Evolutionary conservation across 2,888 invertebrate species (phyloP), one percentile per base, ranked within the genome.

Genomic region (Drosophila picticornis): DNA sequence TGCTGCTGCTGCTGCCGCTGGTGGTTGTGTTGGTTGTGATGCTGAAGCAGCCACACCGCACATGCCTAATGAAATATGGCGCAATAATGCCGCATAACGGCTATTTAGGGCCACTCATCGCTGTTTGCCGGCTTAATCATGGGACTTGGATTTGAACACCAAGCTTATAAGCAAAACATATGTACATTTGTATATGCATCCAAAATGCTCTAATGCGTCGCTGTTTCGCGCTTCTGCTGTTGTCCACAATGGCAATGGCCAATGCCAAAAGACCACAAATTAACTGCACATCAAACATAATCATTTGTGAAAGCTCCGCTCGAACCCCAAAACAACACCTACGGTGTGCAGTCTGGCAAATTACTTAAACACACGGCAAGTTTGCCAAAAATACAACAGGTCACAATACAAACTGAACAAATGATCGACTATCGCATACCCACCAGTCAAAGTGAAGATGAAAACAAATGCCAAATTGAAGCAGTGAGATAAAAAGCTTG

Each of bases 281-380:
- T 92, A 92, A 91, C 90, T 91, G 77, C 85, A 87, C 90, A 91
- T 92, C 92, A 92, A 91, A 90, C 87, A 91, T 92, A 92, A 92
- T 91, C 91, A 91, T 90, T 92, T 92, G 88, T 92, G 91, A 92
- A 91, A 91, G 90, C 84, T 83, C 57, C 64, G 73, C 72, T 69
- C 71, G 75, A 65, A 60, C 74, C 77, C 56, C 27, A 71, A 74
- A 61, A 62, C 75, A 81, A 74, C 81, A 82, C 80, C 83, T 81
- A 81, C 79, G 51, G 75, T 69, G 69, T 71, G 66, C 75, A 74
- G 77, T 80, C 75, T 82, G 88, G 81, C 82, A 88, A 88, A 88
- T 88, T 88, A 85, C 82, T 88, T 84, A 82, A 88, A 85, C 80
- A 85, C 81, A 84, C 84, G 88, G 80, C 76, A 72, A 78, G 67